Base-by-base conservation (phyloP, 2,888 invertebrate species). In the Latrodectus hesperus region DNA sequence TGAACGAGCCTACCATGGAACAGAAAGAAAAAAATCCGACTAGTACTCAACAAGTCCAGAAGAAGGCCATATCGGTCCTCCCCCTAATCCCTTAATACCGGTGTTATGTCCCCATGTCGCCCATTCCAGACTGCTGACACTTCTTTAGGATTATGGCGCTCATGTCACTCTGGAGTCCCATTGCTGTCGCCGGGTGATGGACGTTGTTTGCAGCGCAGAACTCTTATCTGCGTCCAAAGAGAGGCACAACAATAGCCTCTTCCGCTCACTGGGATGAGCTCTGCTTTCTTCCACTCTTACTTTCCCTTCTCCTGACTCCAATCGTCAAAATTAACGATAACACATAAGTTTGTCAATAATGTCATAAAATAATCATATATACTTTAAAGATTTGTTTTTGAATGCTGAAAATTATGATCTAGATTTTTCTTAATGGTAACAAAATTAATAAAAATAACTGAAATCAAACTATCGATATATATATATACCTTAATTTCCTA, bases 81-180 rank as follows among this genome's bases (percentile, higher is more conserved):
- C 38, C 52, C 76, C 52, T 87, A 87, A 81, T 81, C 86, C 86
- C 81, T 87, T 87, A 87, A 87, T 81, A 67, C 86, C 22, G 55
- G 81, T 72, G 86, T 81, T 82, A 81, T 87, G 86, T 77, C 86
- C 86, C 86, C 81, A 55, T 22, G 80, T 81, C 76, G 86, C 22
- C 81, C 80, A 76, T 86, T 86, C 86, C 65, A 10, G 64, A 22
- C 26, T 75, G 70, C 74, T 71, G 86, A 76, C 86, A 81, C 81
- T 81, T 77, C 81, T 77, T 87, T 81, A 81, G 86, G 81, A 81
- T 81, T 81, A 85, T 65, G 65, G 68, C 55, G 55, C 85, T 81
- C 86, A 87, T 87, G 86, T 87, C 86, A 87, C 86, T 87, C 86
- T 38, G 22, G 86, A 87, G 86, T 87, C 81, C 86, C 86, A 87